Evolutionary conservation across 2,113 vertebrate genomes (phyloP).

Genomic region (Calidris pygmaea): DNA sequence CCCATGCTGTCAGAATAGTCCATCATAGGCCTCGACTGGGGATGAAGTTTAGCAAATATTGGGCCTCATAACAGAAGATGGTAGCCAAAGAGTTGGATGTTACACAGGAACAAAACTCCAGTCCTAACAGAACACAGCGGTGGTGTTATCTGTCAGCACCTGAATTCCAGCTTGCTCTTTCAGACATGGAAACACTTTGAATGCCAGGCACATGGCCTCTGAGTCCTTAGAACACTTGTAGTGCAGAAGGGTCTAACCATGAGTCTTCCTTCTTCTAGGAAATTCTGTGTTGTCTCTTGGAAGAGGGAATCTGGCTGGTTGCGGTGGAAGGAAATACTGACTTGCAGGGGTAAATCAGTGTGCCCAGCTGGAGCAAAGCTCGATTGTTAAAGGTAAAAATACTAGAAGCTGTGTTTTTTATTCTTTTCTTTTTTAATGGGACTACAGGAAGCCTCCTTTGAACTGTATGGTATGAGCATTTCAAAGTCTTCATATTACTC

Average conservation of each 20-base stretch:
- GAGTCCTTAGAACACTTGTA: background rate
- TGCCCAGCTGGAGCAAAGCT: background rate
- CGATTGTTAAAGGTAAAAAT: background rate
- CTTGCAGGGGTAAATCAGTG: background rate
- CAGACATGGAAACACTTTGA: background rate
- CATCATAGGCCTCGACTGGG: background rate
- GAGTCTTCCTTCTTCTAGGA: background rate
- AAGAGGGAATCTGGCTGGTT: background rate
- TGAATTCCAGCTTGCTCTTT: background rate
- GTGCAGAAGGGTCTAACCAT: background rate
- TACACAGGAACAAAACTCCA: background rate
- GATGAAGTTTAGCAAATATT: background rate
- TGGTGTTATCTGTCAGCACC: background rate
- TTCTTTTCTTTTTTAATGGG: background rate
- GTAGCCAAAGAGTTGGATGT: background rate
- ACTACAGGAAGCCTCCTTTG: background rate
- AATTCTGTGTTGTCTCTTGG: background rate
- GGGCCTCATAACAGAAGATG: background rate
- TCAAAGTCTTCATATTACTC: background rate
- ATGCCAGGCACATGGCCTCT: background rate
- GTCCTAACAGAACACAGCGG: background rate
- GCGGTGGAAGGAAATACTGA: background rate
- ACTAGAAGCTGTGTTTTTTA: accelerated
- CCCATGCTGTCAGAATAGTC: background rate
- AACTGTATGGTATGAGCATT: background rate